Evolutionary conservation across 2,113 vertebrate species (phyloP).

Genomic region (Cisticola juncidis): DNA sequence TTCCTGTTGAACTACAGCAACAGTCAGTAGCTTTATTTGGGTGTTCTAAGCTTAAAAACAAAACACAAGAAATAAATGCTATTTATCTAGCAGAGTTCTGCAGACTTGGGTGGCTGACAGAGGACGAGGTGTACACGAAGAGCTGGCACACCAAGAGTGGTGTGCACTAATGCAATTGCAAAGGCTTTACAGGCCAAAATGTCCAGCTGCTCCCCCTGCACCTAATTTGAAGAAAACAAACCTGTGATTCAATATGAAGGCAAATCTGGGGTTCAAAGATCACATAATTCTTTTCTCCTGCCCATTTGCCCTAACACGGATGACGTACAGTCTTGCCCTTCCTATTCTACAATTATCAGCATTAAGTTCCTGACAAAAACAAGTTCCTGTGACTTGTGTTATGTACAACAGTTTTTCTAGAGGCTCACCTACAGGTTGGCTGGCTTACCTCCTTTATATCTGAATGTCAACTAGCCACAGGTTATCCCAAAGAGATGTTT

Average conservation of each 20-base stretch:
- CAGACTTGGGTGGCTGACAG: background rate
- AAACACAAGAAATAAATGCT: background rate
- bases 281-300: background rate
- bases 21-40: background rate
- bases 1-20: background rate
- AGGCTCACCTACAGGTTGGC: background rate
- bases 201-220: background rate
- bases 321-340: background rate
- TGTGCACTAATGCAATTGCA: background rate
- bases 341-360: background rate
- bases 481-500: background rate
- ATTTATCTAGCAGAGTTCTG: background rate
- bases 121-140: background rate
- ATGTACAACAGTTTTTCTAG: background rate
- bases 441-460: background rate
- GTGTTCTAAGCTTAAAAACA: background rate
- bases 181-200: background rate
- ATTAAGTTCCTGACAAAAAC: background rate
- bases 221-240: background rate
- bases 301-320: background rate
- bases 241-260: background rate
- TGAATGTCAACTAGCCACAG: background rate
- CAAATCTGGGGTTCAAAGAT: background rate
- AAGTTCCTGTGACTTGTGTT: background rate
- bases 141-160: background rate